phyloP scores from a whole-genome alignment of 1,140 invertebrate species.

The Leptopilina boulardi region DNA sequence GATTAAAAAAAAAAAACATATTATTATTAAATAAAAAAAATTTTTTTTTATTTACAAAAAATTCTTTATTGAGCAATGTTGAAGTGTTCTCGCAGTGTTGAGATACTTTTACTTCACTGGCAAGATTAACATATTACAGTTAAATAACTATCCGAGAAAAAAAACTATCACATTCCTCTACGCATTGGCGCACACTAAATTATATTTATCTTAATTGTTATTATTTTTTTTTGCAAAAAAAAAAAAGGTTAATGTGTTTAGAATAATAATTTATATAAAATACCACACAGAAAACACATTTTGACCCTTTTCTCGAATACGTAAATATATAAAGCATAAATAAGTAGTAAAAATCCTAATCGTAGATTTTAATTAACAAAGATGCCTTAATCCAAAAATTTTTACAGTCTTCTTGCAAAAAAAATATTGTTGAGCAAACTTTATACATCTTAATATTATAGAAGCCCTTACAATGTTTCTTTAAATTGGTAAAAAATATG shows the following conservation, averaged over 20 bases:
- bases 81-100: slow-evolving; percentile 42
- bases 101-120: slow-evolving; percentile 47
- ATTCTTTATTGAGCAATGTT: slow-evolving; percentile 62
- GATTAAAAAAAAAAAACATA: neutral
- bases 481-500: too few relatives aligned
- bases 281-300: neutral
- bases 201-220: slow-evolving; percentile 35
- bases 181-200: slow-evolving; percentile 24
- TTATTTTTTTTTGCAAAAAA: too few relatives aligned
- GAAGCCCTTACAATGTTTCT: neutral
- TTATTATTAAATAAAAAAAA: slow-evolving; percentile 2
- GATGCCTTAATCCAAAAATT: neutral
- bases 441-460: neutral
- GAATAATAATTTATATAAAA: neutral
- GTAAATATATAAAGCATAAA: neutral
- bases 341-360: neutral
- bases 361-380: neutral
- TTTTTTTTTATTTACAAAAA: slow-evolving; percentile 53
- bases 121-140: slow-evolving; percentile 51
- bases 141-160: slow-evolving; percentile 28
- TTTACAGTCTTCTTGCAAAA: neutral
- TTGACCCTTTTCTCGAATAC: neutral
- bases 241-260: neutral
- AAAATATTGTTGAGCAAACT: neutral
- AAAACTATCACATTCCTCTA: slow-evolving; percentile 45